Percentiles rank a stretch among this genome's conserved stretches.
These are phyloP conservation scores for Thaumatotibia leucotreta DNA, from an alignment of 1,140 invertebrate species.

Conservation along the genomic window DNA sequence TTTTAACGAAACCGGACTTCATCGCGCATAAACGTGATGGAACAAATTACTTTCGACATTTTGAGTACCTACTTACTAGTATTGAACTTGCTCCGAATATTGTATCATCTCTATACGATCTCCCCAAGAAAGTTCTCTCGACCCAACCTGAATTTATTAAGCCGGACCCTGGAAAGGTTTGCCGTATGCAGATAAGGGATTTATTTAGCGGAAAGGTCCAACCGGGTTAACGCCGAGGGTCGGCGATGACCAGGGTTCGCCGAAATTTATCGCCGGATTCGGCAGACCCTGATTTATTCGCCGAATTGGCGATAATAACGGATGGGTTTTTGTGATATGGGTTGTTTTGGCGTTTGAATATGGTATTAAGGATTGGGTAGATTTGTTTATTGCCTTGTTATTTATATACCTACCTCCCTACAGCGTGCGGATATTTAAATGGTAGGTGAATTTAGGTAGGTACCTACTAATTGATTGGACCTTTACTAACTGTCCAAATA, in stretches of 20 bases:
- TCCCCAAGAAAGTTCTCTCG: conserved; percentile 54
- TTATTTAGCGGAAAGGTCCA: conserved; percentile 76
- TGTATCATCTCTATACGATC: conserved; percentile 40
- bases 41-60: no score
- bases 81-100: conserved; percentile 2
- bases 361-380: conserved; percentile 12
- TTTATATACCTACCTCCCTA: no score
- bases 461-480: no score
- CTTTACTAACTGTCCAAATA: no score
- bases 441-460: no score
- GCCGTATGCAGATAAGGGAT: conserved; percentile 76
- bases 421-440: no score
- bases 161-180: conserved; percentile 74
- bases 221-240: conserved; percentile 66
- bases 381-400: not conserved
- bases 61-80: no score
- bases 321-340: conserved; percentile 23
- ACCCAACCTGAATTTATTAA: conserved; percentile 76
- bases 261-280: conserved; percentile 69
- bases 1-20: no score
- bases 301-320: conserved; percentile 58
- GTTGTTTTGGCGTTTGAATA: conserved; percentile 14
- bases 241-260: conserved; percentile 69
- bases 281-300: conserved; percentile 68
- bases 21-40: no score